A percentile compares a stretch with the other conserved stretches of the same genome.
These are phyloP conservation scores for Xiphophorus birchmanni DNA, from an alignment of 2,797 vertebrate species.

Conservation along the genomic window DNA sequence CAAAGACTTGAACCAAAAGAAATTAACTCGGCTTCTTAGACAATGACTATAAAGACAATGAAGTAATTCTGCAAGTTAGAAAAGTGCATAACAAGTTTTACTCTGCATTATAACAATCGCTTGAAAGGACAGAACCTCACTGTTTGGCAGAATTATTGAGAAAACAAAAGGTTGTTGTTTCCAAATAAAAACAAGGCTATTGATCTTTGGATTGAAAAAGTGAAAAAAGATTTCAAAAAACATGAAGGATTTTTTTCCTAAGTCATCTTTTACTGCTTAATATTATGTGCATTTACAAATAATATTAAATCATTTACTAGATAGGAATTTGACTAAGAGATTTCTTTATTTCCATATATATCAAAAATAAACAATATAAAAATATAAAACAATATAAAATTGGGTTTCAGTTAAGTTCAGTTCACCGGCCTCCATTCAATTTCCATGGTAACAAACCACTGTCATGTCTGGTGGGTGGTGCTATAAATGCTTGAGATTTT, in stretches of 20 bases:
- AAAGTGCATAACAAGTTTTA: constrained; percentile 1
- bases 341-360: neutral
- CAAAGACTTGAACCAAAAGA: neutral
- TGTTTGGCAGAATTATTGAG: constrained; percentile 2
- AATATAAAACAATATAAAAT: neutral
- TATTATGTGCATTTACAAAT: neutral
- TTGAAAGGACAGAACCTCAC: neutral
- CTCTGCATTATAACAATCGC: neutral
- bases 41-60: neutral
- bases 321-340: neutral
- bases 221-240: neutral
- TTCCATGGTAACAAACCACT: neutral
- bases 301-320: neutral
- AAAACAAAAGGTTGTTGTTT: neutral
- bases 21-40: neutral
- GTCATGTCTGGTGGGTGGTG: neutral
- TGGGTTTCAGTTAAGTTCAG: neutral
- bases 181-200: constrained; percentile 10
- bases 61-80: neutral
- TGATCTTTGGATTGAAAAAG: constrained; percentile 25
- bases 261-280: neutral
- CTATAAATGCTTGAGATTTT: neutral
- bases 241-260: neutral
- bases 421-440: neutral
- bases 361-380: neutral